Evolutionary conservation across 2,888 invertebrate genomes (phyloP).

Genomic region (Geotrupes spiniger): DNA sequence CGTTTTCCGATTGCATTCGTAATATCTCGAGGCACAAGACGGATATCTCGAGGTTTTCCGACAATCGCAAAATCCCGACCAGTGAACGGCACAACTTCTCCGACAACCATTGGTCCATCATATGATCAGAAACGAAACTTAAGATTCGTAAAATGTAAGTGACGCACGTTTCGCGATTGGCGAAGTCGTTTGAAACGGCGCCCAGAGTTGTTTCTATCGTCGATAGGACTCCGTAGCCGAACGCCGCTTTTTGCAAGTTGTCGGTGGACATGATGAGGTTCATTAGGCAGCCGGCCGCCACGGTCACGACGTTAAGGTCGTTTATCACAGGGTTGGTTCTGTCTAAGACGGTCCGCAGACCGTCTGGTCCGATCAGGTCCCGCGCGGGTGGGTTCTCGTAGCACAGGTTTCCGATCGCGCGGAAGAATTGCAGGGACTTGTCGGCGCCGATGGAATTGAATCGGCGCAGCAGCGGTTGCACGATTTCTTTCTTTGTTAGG

Average conservation of each 20-base stretch:
- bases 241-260: conserved; percentile 60
- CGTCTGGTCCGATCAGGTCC: conserved; percentile 48
- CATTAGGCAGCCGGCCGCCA: conserved; percentile 71
- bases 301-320: conserved; percentile 49
- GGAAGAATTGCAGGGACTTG: conserved; percentile 68
- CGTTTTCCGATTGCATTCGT: conserved; percentile 73
- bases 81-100: conserved; percentile 47
- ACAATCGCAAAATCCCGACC: conserved; percentile 62
- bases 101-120: conserved; percentile 54
- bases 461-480: conserved; percentile 58
- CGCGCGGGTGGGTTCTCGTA: conserved; percentile 78
- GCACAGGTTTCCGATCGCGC: conserved; percentile 86
- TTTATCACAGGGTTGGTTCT: conserved; percentile 31
- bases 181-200: conserved; percentile 51
- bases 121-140: conserved; percentile 62
- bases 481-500: conserved; percentile 62
- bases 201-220: conserved; percentile 55
- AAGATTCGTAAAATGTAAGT: conserved; percentile 58
- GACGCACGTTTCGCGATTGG: conserved; percentile 57
- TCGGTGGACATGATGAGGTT: conserved; percentile 77
- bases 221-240: conserved; percentile 56
- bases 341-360: conserved; percentile 38
- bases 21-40: conserved; percentile 75
- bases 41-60: conserved; percentile 68
- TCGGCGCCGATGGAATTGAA: conserved; percentile 53